Percentiles rank a stretch among this genome's conserved stretches.
Evolutionary conservation across 2,888 invertebrate species (phyloP).

Genomic region (Muscina levida): DNA sequence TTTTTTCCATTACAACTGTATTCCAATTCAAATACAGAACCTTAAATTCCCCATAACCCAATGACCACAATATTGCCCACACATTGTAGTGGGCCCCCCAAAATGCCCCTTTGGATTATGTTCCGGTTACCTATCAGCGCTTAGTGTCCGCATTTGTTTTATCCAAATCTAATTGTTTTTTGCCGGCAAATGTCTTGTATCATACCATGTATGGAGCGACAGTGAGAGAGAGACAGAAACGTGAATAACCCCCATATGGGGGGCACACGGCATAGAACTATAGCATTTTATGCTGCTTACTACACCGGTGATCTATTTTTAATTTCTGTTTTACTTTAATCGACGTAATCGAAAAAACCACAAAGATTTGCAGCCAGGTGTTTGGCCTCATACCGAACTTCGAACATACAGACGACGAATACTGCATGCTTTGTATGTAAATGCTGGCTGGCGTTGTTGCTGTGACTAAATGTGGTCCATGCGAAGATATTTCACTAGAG

Average conservation of each 20-base stretch:
- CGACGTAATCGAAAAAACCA: background rate
- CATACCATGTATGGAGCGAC: constrained; percentile 9
- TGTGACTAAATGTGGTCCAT: constrained; percentile 7
- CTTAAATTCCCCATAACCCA: no score
- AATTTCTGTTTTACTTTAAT: constrained; percentile 7
- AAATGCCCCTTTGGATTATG: background rate
- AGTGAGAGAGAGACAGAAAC: constrained; percentile 2
- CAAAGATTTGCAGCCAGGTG: constrained; percentile 49
- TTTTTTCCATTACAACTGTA: no score
- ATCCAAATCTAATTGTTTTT: constrained; percentile 18
- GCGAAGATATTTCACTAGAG: constrained; percentile 16
- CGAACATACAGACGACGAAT: constrained; percentile 3
- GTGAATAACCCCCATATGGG: constrained; percentile 17
- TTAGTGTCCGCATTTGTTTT: background rate
- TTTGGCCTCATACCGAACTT: constrained; percentile 46
- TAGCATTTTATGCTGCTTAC: background rate
- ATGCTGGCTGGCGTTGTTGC: background rate
- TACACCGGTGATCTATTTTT: background rate
- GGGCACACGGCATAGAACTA: constrained; percentile 10
- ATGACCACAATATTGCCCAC: no score
- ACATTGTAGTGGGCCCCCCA: no score
- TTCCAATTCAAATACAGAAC: no score
- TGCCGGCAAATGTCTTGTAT: constrained; percentile 19
- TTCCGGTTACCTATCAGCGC: constrained; percentile 32
- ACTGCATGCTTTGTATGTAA: constrained; percentile 17